Evolutionary conservation across 2,888 invertebrate genomes (phyloP).

Genomic region (Tetanocera ferruginea): DNA sequence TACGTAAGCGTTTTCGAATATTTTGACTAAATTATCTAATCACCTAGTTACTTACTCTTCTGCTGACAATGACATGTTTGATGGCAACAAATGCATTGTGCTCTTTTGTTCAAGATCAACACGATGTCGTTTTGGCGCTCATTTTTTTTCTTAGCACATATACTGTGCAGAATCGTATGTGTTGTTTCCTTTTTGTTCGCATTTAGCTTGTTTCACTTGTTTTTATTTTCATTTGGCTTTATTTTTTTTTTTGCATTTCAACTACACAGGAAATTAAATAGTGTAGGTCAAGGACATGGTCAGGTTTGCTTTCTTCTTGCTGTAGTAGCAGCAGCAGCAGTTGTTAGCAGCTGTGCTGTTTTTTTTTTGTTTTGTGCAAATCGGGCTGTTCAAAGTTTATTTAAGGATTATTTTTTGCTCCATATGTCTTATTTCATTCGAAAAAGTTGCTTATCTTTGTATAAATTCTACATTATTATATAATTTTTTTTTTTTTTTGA

Average conservation of each 20-base stretch:
- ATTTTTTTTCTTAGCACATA: background rate
- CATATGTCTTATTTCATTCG: no score
- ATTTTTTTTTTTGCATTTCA: background rate
- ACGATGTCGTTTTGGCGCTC: constrained; percentile 9
- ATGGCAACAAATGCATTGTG: constrained; percentile 14
- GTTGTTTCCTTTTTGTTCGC: background rate
- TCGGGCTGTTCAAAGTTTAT: background rate
- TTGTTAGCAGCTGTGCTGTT: constrained; percentile 18
- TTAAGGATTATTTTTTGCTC: background rate
- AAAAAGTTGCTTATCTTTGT: no score
- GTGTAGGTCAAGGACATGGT: constrained; percentile 51
- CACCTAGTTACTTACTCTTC: constrained; percentile 35
- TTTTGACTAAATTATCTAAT: constrained; percentile 56
- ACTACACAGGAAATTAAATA: constrained; percentile 26
- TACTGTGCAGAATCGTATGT: background rate
- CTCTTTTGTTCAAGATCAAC: constrained; percentile 16
- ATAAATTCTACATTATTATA: no score
- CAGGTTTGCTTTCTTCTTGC: background rate
- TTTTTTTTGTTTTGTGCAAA: background rate
- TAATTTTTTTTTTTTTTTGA: no score
- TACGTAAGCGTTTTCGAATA: constrained; percentile 13
- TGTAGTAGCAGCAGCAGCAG: background rate
- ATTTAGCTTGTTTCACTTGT: background rate
- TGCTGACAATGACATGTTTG: constrained; percentile 36
- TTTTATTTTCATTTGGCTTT: background rate